Base-by-base conservation (phyloP, 2,888 invertebrate genomes). In the Nycteola revayana region DNA sequence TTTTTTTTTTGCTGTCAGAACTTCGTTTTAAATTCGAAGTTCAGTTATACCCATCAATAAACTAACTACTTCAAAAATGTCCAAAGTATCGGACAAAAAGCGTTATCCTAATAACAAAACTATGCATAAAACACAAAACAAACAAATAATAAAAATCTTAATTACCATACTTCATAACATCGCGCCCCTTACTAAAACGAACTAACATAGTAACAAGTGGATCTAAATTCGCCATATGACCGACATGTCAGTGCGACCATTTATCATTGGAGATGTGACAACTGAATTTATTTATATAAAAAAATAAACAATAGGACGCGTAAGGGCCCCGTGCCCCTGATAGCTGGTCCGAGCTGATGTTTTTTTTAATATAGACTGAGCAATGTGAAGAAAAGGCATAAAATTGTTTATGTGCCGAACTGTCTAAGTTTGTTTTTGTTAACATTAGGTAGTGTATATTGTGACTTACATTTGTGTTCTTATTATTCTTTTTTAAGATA, bases 221-320 rank as follows among this genome's bases (percentile, higher is more conserved):
- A 55, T 66, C 69, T 52, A 74, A 75, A 80, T 76, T 75, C 78
- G 80, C 85, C 87, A 88, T 86, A 84, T 85, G 87, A 88, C 75
- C 70, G 60, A 43, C 72, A 65, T 88, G 87, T 87, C 84, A 76
- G 56, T 52, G 49, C 60, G 27, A 61, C 75, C 84, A 84, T 88
- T 85, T 84, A 85, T 88, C 87, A 87, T 76, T 25, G 43, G 63
- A 64, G 80, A 77, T 82, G 80, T 82, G 87, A 88, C 87, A 87
- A 83, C 83, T 86, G 84, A 86, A 88, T 88, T 87, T 85, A 86
- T 86, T 82, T 81, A 74, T 73, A 66, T 68, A 76, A 86, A 85
- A 83, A 85, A 67, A 85, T 72, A 85, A 84, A 86, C 85, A 87
- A 84, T 79, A 69, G 77, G 49, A 38, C 49, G 49, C 55, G 63